Conservation (phyloP, 2,888 invertebrate species). For the Emmelina monodactyla region DNA sequence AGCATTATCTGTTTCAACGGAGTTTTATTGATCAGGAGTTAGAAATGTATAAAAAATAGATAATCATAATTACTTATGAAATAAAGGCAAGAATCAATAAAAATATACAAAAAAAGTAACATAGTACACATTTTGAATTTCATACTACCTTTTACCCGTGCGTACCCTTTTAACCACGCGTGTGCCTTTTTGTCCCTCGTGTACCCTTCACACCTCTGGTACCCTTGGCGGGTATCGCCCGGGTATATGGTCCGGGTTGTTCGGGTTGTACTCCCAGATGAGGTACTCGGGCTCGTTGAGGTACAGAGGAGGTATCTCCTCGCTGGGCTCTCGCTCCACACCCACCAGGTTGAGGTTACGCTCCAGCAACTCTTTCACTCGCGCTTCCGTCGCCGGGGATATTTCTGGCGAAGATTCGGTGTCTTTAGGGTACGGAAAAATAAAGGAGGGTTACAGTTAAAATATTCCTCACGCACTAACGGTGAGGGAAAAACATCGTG, state of each 20-base stretch:
- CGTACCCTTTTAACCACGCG: too few species aligned
- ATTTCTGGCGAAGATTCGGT: constrained; percentile 48
- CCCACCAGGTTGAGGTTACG: constrained; percentile 47
- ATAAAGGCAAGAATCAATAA: too few species aligned
- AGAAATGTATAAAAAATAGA: too few species aligned
- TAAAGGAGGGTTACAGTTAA: constrained; percentile 1
- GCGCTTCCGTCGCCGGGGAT: constrained; percentile 42
- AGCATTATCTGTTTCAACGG: too few species aligned
- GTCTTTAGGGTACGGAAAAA: too few species aligned
- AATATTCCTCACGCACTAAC: too few species aligned
- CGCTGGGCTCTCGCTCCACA: constrained; percentile 42
- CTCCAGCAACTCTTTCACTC: constrained; percentile 47
- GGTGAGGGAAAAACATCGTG: too few species aligned
- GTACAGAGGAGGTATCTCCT: constrained; percentile 52
- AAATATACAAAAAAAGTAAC: too few species aligned
- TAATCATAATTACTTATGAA: too few species aligned
- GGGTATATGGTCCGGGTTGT: constrained; percentile 48
- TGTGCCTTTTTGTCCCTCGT: neutral
- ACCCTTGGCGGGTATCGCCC: constrained; percentile 46
- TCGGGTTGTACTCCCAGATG: constrained; percentile 59
- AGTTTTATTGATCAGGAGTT: too few species aligned
- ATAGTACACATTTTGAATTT: too few species aligned
- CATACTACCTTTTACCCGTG: too few species aligned
- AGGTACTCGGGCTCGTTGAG: constrained; percentile 57
- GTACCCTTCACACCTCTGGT: constrained; percentile 33